Conservation (phyloP, 1,140 invertebrate genomes). For the Drosophila aff. region DNA sequence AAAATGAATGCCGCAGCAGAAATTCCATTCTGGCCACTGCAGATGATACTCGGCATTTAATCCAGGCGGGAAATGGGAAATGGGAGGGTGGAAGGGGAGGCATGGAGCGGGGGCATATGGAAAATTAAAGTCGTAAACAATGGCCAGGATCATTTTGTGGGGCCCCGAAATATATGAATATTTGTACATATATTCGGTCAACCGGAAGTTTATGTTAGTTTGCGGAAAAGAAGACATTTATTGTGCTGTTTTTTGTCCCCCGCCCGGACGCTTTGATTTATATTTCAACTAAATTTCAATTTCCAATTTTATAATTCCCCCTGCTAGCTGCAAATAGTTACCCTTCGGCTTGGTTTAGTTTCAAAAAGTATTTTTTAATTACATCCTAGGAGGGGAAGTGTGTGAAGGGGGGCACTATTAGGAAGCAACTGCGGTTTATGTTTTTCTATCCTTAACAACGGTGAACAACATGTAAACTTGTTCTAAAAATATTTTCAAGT, state of each 20-base stretch:
- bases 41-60: slow-evolving; percentile 3
- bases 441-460: neutral
- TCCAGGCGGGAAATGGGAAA: neutral
- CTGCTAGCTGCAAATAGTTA: too few species aligned
- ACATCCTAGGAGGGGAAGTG: neutral
- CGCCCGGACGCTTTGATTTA: slow-evolving; percentile 18
- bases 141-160: slow-evolving; percentile 8
- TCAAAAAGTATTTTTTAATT: slow-evolving; percentile 1
- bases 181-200: slow-evolving; percentile 11
- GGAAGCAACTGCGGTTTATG: neutral
- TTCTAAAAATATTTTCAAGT: neutral
- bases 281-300: slow-evolving; percentile 11
- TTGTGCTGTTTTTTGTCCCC: slow-evolving; percentile 1
- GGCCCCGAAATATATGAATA: slow-evolving; percentile 1
- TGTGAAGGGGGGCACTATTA: rapidly evolving
- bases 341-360: too few species aligned
- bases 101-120: slow-evolving; percentile 16
- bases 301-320: neutral
- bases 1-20: slow-evolving; percentile 47
- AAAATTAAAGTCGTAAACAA: slow-evolving; percentile 46
- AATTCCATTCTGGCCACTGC: slow-evolving; percentile 37
- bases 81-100: too few species aligned
- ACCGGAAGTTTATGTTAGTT: slow-evolving; percentile 22
- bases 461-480: neutral
- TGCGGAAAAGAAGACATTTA: slow-evolving; percentile 21